These are phyloP conservation scores for Phoronis australis DNA, from an alignment of 2,888 invertebrate species.

Conservation along the genomic window DNA sequence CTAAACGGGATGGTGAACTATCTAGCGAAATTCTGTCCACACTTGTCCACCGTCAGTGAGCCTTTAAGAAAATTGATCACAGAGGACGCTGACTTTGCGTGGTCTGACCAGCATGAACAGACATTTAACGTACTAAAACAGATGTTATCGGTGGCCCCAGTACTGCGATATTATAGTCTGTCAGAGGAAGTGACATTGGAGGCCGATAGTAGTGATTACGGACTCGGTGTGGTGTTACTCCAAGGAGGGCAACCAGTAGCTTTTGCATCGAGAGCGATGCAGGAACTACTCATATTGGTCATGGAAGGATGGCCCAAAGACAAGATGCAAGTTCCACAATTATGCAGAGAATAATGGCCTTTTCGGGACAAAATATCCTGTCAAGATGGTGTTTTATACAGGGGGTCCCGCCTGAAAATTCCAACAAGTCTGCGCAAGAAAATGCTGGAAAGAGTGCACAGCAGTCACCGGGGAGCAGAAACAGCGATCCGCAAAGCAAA, in stretches of 20 bases:
- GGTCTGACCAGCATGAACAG: constrained; percentile 10
- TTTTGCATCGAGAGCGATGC: constrained; percentile 14
- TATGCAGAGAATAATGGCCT: too few species aligned
- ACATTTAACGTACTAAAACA: constrained; percentile 8
- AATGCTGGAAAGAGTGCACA: constrained; percentile 3
- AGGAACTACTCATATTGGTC: too few species aligned
- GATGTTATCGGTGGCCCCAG: constrained; percentile 6
- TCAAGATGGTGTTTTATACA: constrained; percentile 8
- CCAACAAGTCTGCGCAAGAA: constrained; percentile 5
- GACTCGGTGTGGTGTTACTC: constrained; percentile 14
- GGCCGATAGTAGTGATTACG: constrained; percentile 10
- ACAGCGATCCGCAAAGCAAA: constrained; percentile 5
- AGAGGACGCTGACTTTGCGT: constrained; percentile 5
- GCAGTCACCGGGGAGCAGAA: constrained; percentile 6
- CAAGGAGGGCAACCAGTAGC: constrained; percentile 19
- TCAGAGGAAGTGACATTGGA: constrained; percentile 13
- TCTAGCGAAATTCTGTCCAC: constrained; percentile 11
- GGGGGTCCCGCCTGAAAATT: constrained; percentile 9
- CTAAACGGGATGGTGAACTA: constrained; percentile 13
- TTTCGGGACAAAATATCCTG: constrained; percentile 7
- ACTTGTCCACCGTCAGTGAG: constrained; percentile 11
- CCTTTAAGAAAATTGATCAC: constrained; percentile 9
- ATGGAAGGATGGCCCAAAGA: too few species aligned
- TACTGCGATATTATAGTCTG: constrained; percentile 10
- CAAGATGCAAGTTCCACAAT: too few species aligned